Evolutionary conservation across 2,888 invertebrate species (phyloP).

Genomic region (Oxytorus armatus): DNA sequence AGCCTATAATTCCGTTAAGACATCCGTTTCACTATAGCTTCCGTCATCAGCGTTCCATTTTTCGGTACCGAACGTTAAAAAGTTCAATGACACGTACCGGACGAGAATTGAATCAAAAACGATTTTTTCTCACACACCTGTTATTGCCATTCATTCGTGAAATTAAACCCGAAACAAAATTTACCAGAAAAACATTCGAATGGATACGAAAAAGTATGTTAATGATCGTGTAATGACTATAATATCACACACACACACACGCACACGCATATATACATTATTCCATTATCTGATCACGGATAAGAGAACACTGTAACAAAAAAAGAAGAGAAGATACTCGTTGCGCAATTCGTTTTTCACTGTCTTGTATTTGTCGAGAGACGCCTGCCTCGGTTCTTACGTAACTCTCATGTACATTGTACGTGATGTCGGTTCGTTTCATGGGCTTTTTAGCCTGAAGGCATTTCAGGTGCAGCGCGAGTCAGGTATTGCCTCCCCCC

Average conservation of each 20-base stretch:
- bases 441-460: slow-evolving; percentile 62
- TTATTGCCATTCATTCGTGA: not conserved
- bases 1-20: too few species aligned
- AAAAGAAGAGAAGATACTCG: slow-evolving; percentile 41
- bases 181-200: not conserved
- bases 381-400: slow-evolving; percentile 28
- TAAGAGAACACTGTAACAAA: slow-evolving; percentile 24
- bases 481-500: slow-evolving; percentile 51
- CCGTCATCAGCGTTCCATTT: too few species aligned
- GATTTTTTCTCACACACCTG: not conserved
- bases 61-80: too few species aligned
- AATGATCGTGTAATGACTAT: not conserved
- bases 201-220: not conserved
- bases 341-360: slow-evolving; percentile 56
- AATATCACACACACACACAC: not conserved
- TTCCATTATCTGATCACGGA: slow-evolving; percentile 14
- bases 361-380: slow-evolving; percentile 38
- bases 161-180: too few species aligned
- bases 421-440: slow-evolving; percentile 57
- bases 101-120: not conserved
- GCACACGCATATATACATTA: not conserved
- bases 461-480: slow-evolving; percentile 74
- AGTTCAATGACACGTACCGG: not conserved
- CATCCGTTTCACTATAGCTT: too few species aligned
- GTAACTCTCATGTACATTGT: slow-evolving; percentile 51